Conservation (phyloP, 1,140 invertebrate genomes). For the Magallana ariakensis region DNA sequence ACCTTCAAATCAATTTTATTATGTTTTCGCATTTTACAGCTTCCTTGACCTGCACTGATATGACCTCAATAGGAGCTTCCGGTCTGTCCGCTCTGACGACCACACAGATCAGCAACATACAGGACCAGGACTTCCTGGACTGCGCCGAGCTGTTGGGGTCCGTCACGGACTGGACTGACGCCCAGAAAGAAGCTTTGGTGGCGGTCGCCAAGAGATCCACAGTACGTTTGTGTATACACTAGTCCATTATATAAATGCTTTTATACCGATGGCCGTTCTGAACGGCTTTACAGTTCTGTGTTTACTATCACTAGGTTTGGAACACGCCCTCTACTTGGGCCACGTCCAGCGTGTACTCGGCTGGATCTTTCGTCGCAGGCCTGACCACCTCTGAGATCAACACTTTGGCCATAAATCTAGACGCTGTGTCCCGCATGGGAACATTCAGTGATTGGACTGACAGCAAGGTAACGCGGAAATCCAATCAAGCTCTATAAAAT, state of each 20-base stretch:
- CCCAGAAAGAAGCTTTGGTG: slow-evolving; percentile 43
- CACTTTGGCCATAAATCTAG: slow-evolving; percentile 44
- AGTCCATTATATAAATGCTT: too few species aligned
- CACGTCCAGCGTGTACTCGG: slow-evolving; percentile 45
- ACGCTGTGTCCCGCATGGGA: slow-evolving; percentile 52
- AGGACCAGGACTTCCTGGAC: slow-evolving; percentile 46
- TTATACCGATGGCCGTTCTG: too few species aligned
- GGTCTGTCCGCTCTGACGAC: slow-evolving; percentile 47
- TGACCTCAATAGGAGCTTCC: slow-evolving; percentile 41
- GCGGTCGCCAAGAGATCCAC: slow-evolving; percentile 44
- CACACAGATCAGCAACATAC: slow-evolving; percentile 43
- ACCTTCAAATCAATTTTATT: too few species aligned
- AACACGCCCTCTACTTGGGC: slow-evolving; percentile 44
- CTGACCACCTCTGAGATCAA: slow-evolving; percentile 45
- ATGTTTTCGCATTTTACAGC: background rate
- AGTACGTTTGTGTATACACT: background rate
- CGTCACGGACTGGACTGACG: background rate
- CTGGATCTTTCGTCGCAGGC: slow-evolving; percentile 45
- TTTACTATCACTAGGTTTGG: slow-evolving; percentile 47
- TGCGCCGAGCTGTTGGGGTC: slow-evolving; percentile 47
- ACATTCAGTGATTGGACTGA: slow-evolving; percentile 51
- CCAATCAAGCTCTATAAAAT: background rate
- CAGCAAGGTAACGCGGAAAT: slow-evolving; percentile 27
- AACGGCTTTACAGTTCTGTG: background rate
- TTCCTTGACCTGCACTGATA: slow-evolving; percentile 42